Evolutionary conservation across 2,888 invertebrate genomes (phyloP).

Genomic region (Zygaena filipendulae): DNA sequence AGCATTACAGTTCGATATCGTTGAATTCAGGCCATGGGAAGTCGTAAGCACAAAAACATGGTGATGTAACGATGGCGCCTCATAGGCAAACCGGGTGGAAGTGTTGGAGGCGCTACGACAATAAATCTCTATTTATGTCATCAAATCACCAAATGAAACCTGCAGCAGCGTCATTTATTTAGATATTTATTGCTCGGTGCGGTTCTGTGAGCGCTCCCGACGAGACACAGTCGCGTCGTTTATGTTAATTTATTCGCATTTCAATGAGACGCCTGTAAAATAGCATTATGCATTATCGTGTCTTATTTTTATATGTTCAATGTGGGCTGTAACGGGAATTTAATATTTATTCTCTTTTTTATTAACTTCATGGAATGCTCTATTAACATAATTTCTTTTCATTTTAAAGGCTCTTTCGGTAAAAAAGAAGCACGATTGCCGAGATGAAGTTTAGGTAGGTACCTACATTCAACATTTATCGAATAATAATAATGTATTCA

Average conservation of each 20-base stretch:
- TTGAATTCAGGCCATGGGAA: too few species aligned
- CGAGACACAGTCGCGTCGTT: constrained; percentile 34
- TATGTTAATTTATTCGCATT: constrained; percentile 61
- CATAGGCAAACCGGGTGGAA: background rate
- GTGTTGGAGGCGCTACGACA: background rate
- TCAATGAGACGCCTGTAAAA: constrained; percentile 48
- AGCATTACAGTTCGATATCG: too few species aligned
- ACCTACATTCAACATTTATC: too few species aligned
- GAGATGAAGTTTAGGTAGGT: too few species aligned
- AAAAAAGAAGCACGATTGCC: too few species aligned
- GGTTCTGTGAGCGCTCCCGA: constrained; percentile 30
- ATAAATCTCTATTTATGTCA: constrained; percentile 38
- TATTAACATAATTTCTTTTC: too few species aligned
- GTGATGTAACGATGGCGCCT: background rate
- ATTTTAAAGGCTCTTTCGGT: too few species aligned
- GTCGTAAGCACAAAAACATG: too few species aligned
- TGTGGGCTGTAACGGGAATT: constrained; percentile 21
- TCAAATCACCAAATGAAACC: constrained; percentile 17
- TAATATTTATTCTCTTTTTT: constrained; percentile 17
- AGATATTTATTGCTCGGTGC: constrained; percentile 42
- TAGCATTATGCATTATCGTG: constrained; percentile 43
- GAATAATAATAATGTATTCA: too few species aligned
- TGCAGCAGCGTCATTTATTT: constrained; percentile 31
- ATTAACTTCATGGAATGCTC: background rate
- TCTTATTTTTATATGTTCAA: constrained; percentile 36